These are phyloP conservation scores for Drosophila lutescens DNA, from an alignment of 2,888 invertebrate genomes.

Conservation along the genomic window DNA sequence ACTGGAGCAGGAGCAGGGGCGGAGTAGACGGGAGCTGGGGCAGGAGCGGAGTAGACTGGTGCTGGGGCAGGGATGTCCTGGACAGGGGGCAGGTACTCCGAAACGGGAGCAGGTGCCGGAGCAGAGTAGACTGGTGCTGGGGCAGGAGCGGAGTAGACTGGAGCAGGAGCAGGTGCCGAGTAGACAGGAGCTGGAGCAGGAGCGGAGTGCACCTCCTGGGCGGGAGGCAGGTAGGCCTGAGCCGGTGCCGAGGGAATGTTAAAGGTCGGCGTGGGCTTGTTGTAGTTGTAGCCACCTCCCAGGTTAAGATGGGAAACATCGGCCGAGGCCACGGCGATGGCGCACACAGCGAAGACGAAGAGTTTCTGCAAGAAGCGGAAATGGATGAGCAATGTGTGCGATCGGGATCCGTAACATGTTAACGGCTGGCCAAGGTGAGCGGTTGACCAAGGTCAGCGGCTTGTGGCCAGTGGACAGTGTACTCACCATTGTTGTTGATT, in stretches of 20 bases:
- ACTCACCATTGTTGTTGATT: constrained; percentile 75
- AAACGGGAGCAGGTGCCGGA: too few species aligned
- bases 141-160: constrained; percentile 31
- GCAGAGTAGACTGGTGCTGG: constrained; percentile 22
- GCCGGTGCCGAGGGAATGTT: constrained; percentile 60
- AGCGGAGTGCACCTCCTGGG: constrained; percentile 41
- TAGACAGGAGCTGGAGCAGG: constrained; percentile 55
- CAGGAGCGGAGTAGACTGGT: constrained; percentile 18
- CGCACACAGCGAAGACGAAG: constrained; percentile 68
- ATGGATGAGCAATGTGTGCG: background rate
- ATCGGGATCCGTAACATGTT: constrained; percentile 21
- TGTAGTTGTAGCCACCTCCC: constrained; percentile 65
- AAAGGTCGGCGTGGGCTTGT: constrained; percentile 64
- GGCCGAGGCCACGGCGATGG: constrained; percentile 68
- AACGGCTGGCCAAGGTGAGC: constrained; percentile 53
- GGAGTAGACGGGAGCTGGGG: constrained; percentile 14
- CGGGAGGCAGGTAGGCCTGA: constrained; percentile 41
- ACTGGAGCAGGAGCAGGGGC: constrained; percentile 28
- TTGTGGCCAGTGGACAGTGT: background rate
- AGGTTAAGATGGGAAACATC: constrained; percentile 71
- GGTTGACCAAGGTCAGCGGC: constrained; percentile 14
- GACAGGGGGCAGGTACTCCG: constrained; percentile 26
- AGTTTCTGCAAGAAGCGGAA: constrained; percentile 61
- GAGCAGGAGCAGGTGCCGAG: constrained; percentile 44
- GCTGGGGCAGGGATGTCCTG: constrained; percentile 40